Evolutionary conservation across 2,113 vertebrate genomes (phyloP), one percentile per base, ranked within the genome.

Genomic region (Chloropsis cyanopogon): DNA sequence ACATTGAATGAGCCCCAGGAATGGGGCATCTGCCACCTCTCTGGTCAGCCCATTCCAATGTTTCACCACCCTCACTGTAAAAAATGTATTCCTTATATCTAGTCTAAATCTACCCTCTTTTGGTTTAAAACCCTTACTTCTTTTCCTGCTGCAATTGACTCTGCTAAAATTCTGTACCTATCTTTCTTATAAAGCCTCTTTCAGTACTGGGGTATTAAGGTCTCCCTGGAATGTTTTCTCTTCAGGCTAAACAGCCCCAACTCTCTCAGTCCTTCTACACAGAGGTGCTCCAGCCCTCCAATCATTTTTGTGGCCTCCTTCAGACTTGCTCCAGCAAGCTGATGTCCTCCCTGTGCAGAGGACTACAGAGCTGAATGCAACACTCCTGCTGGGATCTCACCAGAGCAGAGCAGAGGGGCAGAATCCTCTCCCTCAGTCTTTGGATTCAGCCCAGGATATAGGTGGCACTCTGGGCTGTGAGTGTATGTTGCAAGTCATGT

Each of bases 401-500:
- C 3, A 35, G n/a, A 69, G 37, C 2, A 9, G 7, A 64, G 19
- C 2, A 70, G 26, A 70, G 44, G 4, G 14, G 12, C 5, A 82
- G 23, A 71, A 77, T 65, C 23, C 23, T 22, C 20, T 25, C 29
- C 25, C 60, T n/a, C 35, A 61, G 17, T 37, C 37, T 19, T 52
- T 79, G 41, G 13, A 52, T n/a, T 33, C 18, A 73, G 6, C 54
- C 44, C 23, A 75, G 37, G n/a, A 57, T 9, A 20, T 0, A 1
- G 10, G 0, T 69, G 22, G 31, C 6, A 18, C 23, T 65, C n/a
- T 25, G 39, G 15, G n/a, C 37, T 64, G n/a, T 1, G 2, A 63
- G 24, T 2, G 1, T 26, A 10, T 16, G 6, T 28, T 53, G 12
- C 0, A 0, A 12, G 16, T 49, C 52, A 49, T 9, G 10, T 60